These are phyloP conservation scores for Macrostomum lignano DNA, from an alignment of 1,140 invertebrate genomes.

Conservation along the genomic window DNA sequence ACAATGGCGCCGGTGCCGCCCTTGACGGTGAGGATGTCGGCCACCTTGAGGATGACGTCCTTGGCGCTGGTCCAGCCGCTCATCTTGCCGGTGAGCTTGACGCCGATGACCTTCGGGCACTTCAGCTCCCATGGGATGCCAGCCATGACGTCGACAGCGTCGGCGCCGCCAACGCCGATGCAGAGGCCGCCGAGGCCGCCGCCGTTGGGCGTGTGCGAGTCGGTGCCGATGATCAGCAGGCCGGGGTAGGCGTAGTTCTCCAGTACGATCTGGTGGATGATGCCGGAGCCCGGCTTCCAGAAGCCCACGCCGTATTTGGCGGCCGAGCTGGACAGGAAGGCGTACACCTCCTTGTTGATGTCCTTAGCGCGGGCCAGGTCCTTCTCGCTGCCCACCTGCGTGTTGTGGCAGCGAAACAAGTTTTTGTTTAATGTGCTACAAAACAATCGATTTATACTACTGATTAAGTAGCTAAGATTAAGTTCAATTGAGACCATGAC, in stretches of 20 bases:
- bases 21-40: slow-evolving; percentile 47
- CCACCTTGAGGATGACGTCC: slow-evolving; percentile 87
- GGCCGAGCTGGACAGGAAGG: slow-evolving; percentile 65
- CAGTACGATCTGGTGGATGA: slow-evolving; percentile 93
- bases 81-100: slow-evolving; percentile 70
- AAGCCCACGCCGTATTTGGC: slow-evolving; percentile 96
- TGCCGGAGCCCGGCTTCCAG: slow-evolving; percentile 97
- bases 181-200: slow-evolving; percentile 79
- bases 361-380: slow-evolving; percentile 71
- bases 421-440: too few relatives aligned
- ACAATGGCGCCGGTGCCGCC: slow-evolving; percentile 96
- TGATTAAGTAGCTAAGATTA: too few relatives aligned
- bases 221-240: slow-evolving; percentile 79
- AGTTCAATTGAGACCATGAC: too few relatives aligned
- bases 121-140: slow-evolving; percentile 96
- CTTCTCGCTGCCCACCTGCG: slow-evolving; percentile 41
- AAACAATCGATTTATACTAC: too few relatives aligned
- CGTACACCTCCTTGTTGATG: slow-evolving; percentile 84
- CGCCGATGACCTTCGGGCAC: slow-evolving; percentile 86
- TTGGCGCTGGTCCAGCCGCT: slow-evolving; percentile 87
- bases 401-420: too few relatives aligned
- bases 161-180: slow-evolving; percentile 95
- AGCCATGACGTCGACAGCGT: slow-evolving; percentile 99
- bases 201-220: slow-evolving; percentile 95
- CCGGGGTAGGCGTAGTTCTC: slow-evolving; percentile 98